phyloP scores from a whole-genome alignment of 2,797 vertebrate genomes.

The Euthynnus affinis region DNA sequence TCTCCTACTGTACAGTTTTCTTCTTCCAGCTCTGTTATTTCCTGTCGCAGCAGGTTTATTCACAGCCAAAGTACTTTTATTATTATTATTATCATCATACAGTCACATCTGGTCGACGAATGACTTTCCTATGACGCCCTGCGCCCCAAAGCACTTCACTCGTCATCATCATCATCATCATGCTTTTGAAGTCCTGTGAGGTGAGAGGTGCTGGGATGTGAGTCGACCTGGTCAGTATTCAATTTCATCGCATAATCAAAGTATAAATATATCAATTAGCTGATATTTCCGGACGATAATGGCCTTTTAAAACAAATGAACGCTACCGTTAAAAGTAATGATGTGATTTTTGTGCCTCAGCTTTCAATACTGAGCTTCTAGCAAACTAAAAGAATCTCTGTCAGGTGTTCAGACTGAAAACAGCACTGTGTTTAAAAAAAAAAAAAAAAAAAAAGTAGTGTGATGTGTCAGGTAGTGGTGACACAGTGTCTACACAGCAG shows the following conservation, averaged over 20 bases:
- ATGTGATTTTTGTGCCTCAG: constrained; percentile 13
- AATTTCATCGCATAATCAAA: not conserved
- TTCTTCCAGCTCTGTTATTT: constrained; percentile 11
- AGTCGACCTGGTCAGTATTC: constrained; percentile 9
- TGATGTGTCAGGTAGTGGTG: no score
- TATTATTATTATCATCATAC: not conserved
- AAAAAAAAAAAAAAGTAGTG: no score
- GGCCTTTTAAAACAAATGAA: constrained; percentile 25
- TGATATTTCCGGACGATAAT: not conserved
- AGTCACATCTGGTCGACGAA: not conserved
- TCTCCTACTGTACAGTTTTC: not conserved
- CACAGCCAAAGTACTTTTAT: constrained; percentile 1
- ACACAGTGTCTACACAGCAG: no score
- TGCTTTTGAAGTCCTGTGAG: constrained; percentile 13
- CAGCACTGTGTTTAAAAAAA: not conserved
- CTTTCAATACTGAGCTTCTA: not conserved
- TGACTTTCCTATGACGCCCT: not conserved
- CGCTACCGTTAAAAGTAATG: constrained; percentile 4
- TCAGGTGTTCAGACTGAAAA: not conserved
- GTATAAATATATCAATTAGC: not conserved
- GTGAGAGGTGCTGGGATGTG: not conserved
- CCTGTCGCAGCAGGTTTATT: not conserved
- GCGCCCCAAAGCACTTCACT: not conserved
- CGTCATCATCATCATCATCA: not conserved
- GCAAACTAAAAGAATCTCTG: not conserved